phyloP scores from a whole-genome alignment of 1,140 invertebrate species.

The Nebria ingens region DNA sequence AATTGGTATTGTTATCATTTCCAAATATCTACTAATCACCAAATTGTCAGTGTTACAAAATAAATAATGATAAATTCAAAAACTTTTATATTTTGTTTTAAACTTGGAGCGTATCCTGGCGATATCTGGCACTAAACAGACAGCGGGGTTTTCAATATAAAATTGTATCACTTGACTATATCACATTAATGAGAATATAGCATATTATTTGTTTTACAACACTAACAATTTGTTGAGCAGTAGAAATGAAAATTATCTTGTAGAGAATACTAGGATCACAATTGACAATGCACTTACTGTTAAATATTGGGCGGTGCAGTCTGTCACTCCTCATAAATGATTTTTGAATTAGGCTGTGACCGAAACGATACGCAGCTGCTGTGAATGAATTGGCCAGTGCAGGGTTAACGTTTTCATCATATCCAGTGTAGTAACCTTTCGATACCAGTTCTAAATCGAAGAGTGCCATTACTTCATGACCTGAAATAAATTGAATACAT shows the following conservation, averaged over 20 bases:
- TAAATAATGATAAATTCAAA: no score
- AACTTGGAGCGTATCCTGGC: no score
- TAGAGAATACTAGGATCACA: not conserved
- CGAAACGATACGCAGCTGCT: constrained; percentile 90
- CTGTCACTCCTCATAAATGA: constrained; percentile 54
- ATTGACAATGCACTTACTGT: constrained; percentile 50
- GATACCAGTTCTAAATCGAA: constrained; percentile 56
- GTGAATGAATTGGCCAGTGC: constrained; percentile 86
- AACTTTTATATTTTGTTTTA: no score
- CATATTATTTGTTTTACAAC: no score
- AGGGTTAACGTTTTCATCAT: constrained; percentile 73
- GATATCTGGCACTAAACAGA: no score
- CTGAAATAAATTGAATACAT: constrained; percentile 28
- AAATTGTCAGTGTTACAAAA: no score
- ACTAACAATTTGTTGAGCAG: no score
- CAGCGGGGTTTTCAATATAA: no score
- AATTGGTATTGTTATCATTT: no score
- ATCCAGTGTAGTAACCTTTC: constrained; percentile 56
- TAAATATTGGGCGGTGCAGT: constrained; percentile 49
- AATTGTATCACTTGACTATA: no score
- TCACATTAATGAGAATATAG: no score
- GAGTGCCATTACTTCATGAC: constrained; percentile 54
- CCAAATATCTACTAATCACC: no score
- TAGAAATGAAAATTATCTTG: not conserved
- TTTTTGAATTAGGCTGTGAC: constrained; percentile 84